Evolutionary conservation across 2,888 invertebrate genomes (phyloP), one percentile per base, ranked within the genome.

Genomic region (Spodoptera littoralis): DNA sequence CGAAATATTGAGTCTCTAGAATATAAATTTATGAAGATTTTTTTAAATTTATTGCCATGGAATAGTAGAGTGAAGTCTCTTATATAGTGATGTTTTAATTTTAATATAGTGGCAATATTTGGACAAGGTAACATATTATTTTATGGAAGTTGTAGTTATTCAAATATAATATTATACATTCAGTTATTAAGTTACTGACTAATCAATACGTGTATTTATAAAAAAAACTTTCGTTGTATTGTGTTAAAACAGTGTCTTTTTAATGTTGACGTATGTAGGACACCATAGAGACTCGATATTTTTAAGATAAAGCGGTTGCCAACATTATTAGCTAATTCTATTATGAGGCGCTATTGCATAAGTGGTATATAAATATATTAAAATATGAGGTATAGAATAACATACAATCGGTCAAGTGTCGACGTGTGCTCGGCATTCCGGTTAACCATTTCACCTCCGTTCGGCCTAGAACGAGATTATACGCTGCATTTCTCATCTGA

Each of bases 361-460:
- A 56, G 69, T 75, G 68, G 58, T 68, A 76, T 70, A 73, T 68
- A 71, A 66, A 77, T 79, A 80, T 63, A 73, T 73, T 75, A 66
- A 62, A 79, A 27, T 75, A 79, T 76, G 73, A 85, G 81, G 79
- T 82, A 83, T 81, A 82, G 83, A 81, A 86, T 88, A 93, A 94
- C 94, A 86, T 94, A 94, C 94, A 94, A 92, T 94, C 94, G 84
- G 93, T 94, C 94, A 88, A 94, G 92, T 80, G 93, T 94, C 83
- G 94, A 92, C 80, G 93, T 92, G 90, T 94, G 93, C 87, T 94
- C 94, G 73, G 92, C 92, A 90, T 89, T 92, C 90, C 94, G 92
- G 93, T 90, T 94, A 85, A 93, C 91, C 92, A 94, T 91, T 88
- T 94, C 94, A 81, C 93, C 93, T 89, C 93, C 94, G 82, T 90